Evolutionary conservation across 64 coral and sea anemone genomes (phyloP).

Genomic region (Montipora capricornis): DNA sequence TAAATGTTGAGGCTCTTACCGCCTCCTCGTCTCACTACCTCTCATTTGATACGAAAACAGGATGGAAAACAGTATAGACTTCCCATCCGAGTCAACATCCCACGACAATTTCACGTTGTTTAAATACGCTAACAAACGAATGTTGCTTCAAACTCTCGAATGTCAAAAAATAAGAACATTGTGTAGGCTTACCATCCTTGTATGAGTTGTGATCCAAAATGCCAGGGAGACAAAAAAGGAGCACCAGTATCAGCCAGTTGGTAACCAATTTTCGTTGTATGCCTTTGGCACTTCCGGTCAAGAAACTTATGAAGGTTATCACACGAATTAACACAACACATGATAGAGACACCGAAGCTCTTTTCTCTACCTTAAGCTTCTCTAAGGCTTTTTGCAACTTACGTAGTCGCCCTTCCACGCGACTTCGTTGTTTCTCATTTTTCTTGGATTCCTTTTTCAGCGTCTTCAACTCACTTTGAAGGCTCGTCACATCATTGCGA

Average conservation of each 20-base stretch:
- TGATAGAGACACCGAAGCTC: background rate
- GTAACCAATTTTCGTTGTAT: background rate
- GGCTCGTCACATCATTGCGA: background rate
- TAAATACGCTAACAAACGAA: no score
- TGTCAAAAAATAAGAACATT: no score
- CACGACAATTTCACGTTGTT: no score
- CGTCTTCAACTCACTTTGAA: background rate
- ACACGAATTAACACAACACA: background rate
- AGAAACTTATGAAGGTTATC: background rate
- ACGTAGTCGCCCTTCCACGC: background rate
- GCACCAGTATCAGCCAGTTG: background rate
- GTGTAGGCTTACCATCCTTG: background rate
- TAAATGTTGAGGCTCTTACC: no score
- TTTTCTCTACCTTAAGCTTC: background rate
- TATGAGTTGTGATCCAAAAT: background rate
- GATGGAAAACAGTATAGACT: no score
- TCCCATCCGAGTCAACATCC: no score
- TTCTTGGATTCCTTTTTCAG: constrained; percentile 1
- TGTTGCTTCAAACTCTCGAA: no score
- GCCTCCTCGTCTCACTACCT: no score
- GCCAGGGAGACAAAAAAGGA: background rate
- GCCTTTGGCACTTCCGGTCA: background rate
- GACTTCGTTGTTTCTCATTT: constrained; percentile 2
- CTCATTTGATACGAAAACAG: no score
- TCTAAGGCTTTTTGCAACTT: background rate